Conservation (phyloP, 2,888 invertebrate species). For the Pteria penguin region DNA sequence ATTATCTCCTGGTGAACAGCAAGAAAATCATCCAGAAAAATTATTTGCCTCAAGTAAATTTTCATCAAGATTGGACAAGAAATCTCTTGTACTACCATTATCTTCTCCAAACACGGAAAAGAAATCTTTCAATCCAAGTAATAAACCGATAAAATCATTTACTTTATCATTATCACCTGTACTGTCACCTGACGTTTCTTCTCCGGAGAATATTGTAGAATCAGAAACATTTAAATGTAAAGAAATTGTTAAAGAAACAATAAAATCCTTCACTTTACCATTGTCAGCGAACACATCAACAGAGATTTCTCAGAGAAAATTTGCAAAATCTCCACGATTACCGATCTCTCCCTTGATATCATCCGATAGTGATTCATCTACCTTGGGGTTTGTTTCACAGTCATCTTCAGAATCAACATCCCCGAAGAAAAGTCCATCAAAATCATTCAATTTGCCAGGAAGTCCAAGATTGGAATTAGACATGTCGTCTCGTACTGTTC, state of each 20-base stretch:
- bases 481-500: neutral
- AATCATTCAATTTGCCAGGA: slow-evolving; percentile 19
- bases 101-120: neutral
- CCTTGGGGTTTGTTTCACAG: neutral
- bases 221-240: slow-evolving; percentile 1
- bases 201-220: slow-evolving; percentile 12
- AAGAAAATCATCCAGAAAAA: neutral
- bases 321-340: slow-evolving; percentile 1
- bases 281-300: neutral
- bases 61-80: neutral
- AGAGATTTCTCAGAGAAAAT: neutral
- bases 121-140: neutral
- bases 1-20: slow-evolving; percentile 24
- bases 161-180: slow-evolving; percentile 45
- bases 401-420: neutral
- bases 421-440: slow-evolving; percentile 21
- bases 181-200: slow-evolving; percentile 38
- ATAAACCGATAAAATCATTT: slow-evolving; percentile 33
- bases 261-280: neutral
- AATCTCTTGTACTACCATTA: slow-evolving; percentile 22
- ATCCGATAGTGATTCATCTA: neutral
- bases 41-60: neutral
- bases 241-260: slow-evolving; percentile 4
- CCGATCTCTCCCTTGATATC: slow-evolving; percentile 19
- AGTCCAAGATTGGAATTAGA: neutral